Evolutionary conservation across 2,797 vertebrate species (phyloP), one percentile per base, ranked within the genome.

Genomic region (Momotus momota): DNA sequence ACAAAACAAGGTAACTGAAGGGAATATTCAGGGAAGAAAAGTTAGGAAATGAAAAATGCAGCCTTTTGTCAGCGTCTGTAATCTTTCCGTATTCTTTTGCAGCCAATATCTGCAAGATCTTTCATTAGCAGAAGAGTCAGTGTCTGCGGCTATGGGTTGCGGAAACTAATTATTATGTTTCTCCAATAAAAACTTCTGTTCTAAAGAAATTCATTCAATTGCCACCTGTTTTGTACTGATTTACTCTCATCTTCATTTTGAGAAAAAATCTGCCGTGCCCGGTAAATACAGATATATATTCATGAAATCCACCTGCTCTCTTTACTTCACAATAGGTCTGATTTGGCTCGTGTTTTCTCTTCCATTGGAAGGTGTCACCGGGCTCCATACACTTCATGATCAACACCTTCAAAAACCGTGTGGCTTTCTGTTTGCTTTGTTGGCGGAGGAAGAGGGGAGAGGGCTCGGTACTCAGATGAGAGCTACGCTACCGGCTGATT

Each of bases 1-100:
- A 95, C 91, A 95, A 96, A 97, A 93, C 88, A 96, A 96, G 94
- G 96, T 96, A 95, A 86, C 81, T 77, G 71, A 29, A 88, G 83
- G 64, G 67, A 93, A 94, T 88, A 90, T 82, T 88, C 86, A 54
- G 71, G 33, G 71, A 86, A 95, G 92, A 86, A 95, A 91, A 95
- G 94, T 96, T 95, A 43, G 67, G 46, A 95, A 91, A 95, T 95
- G 83, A 82, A 92, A 96, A 95, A 73, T 23, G 49, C 26, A 46
- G 31, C 60, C 88, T 93, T 96, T 95, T 90, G 71, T 93, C 81
- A 78, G 74, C 5, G 52, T 26, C 78, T 95, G 71, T 88, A 92
- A 97, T 94, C 92, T 90, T 70, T 57, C 88, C 22, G 67, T 87
- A 95, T 95, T 96, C 93, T 94, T 88, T 40, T 73, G 26, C 78